These are phyloP conservation scores for Aix galericulata DNA, from an alignment of 2,113 vertebrate species.

Conservation along the genomic window DNA sequence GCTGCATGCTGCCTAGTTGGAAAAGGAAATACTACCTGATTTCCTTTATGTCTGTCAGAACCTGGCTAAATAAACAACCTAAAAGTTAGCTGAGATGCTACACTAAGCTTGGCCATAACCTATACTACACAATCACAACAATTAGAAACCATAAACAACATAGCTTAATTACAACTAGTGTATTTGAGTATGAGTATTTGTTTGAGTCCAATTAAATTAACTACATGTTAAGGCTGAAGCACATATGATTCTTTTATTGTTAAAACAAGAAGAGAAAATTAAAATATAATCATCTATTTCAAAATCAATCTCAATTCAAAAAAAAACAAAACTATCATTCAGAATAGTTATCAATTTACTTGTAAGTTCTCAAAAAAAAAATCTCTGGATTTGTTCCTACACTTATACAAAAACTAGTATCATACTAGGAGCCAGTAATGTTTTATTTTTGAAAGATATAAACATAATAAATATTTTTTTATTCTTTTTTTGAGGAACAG, in stretches of 20 bases:
- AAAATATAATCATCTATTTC: neutral
- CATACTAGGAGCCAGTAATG: conserved; percentile 12
- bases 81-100: neutral
- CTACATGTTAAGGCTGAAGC: neutral
- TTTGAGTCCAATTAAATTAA: neutral
- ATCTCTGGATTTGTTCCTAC: neutral
- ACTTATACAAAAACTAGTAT: conserved; percentile 35
- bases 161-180: neutral
- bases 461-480: neutral
- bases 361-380: neutral
- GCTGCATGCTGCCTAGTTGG: neutral
- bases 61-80: neutral
- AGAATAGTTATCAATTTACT: neutral
- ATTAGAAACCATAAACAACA: neutral
- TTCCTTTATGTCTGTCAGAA: neutral
- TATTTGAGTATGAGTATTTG: neutral
- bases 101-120: neutral
- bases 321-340: neutral
- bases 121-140: neutral
- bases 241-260: neutral
- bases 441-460: neutral
- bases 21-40: neutral
- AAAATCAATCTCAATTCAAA: neutral
- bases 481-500: neutral
- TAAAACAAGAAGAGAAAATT: neutral